Evolutionary conservation across 2,797 vertebrate genomes (phyloP).

Genomic region (Danio aesculapii): DNA sequence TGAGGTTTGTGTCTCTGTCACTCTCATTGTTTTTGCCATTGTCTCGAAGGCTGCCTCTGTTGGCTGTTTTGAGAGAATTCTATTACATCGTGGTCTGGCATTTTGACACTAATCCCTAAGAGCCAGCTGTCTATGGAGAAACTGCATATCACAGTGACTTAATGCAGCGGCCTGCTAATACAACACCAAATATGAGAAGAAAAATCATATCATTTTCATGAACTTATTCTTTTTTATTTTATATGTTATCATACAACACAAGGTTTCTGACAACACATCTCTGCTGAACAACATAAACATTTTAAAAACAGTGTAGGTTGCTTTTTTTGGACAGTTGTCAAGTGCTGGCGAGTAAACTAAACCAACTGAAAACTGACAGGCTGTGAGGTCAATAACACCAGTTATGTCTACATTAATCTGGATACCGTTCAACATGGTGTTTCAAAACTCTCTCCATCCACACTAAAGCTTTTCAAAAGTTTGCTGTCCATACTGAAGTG

Average conservation of each 20-base stretch:
- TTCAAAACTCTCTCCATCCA: too few relatives aligned
- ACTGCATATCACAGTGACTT: slow-evolving; percentile 26
- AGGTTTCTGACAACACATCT: not conserved
- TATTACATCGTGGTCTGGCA: slow-evolving; percentile 44
- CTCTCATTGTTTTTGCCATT: slow-evolving; percentile 44
- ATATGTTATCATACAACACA: not conserved
- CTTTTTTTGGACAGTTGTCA: not conserved
- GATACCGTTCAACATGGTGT: too few relatives aligned
- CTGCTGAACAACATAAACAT: not conserved
- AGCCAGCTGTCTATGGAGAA: slow-evolving; percentile 45
- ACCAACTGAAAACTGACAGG: not conserved
- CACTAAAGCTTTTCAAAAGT: too few relatives aligned
- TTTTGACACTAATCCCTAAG: slow-evolving; percentile 50
- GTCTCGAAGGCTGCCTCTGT: slow-evolving; percentile 33
- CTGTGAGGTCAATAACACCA: not conserved
- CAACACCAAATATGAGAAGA: not conserved
- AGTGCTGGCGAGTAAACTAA: not conserved
- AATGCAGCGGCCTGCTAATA: slow-evolving; percentile 16
- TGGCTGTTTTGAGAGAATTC: slow-evolving; percentile 45
- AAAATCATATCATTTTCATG: slow-evolving; percentile 10
- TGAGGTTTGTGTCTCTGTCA: slow-evolving; percentile 29
- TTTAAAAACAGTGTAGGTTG: not conserved
- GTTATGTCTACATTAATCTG: too few relatives aligned
- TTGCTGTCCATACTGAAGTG: too few relatives aligned
- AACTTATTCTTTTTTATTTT: not conserved